These are phyloP conservation scores for Dyspetes luteomarginatus DNA, from an alignment of 2,888 invertebrate species.

Conservation along the genomic window DNA sequence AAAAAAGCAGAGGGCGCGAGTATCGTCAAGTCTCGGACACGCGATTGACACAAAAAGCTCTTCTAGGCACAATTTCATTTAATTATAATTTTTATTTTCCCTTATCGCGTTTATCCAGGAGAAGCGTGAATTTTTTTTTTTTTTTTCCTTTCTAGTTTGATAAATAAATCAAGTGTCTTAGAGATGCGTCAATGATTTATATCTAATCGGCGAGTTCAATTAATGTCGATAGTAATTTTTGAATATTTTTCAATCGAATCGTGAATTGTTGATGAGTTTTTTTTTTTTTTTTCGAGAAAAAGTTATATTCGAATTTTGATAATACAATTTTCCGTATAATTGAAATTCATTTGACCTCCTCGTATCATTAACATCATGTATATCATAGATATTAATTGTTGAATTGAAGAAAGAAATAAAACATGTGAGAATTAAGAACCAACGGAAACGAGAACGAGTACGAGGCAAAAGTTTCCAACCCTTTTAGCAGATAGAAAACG, in stretches of 20 bases:
- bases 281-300: too few relatives aligned
- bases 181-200: too few relatives aligned
- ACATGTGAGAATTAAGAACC: background rate
- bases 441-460: background rate
- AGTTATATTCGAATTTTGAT: slow-evolving; percentile 4
- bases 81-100: slow-evolving; percentile 14
- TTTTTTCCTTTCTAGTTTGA: slow-evolving; percentile 22
- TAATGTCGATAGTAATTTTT: slow-evolving; percentile 8
- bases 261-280: background rate
- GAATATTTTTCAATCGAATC: slow-evolving; percentile 12
- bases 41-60: too few relatives aligned
- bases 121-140: background rate
- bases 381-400: slow-evolving; percentile 38
- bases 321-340: slow-evolving; percentile 23
- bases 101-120: background rate
- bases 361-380: slow-evolving; percentile 50
- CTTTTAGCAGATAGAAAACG: background rate
- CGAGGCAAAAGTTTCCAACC: slow-evolving; percentile 17
- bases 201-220: too few relatives aligned
- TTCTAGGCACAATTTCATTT: slow-evolving; percentile 35
- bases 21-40: too few relatives aligned
- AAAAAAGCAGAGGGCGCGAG: slow-evolving; percentile 13
- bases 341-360: slow-evolving; percentile 11
- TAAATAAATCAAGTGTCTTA: background rate
- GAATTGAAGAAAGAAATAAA: background rate